Evolutionary conservation across 2,113 vertebrate species (phyloP).

Genomic region (Alligator mississippiensis): DNA sequence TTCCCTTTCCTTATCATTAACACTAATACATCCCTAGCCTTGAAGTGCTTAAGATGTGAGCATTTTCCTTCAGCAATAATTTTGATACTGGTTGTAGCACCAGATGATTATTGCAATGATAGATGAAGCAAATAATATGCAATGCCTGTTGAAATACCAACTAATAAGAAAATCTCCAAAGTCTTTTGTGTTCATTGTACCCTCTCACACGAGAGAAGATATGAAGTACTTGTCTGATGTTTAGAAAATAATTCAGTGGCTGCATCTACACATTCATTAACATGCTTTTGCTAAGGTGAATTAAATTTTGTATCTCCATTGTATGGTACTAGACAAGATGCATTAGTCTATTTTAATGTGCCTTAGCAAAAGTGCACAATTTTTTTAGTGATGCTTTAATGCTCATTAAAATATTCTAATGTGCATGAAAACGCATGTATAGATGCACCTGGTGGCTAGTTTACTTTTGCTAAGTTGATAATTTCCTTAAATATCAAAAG

Average conservation of each 20-base stretch:
- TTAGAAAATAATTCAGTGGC: no score
- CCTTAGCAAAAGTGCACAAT: no score
- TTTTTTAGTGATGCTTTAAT: no score
- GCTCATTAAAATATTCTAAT: no score
- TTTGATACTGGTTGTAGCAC: background rate
- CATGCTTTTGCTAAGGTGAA: no score
- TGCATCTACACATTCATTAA: no score
- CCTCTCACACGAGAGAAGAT: background rate
- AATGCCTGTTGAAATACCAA: background rate
- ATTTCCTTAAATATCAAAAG: background rate
- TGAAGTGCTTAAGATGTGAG: background rate
- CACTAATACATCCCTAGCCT: background rate
- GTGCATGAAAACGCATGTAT: no score
- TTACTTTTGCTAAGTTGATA: background rate
- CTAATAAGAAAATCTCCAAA: background rate
- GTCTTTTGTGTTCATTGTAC: background rate
- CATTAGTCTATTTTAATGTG: no score
- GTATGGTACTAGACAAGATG: no score
- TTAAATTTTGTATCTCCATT: no score
- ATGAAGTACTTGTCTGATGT: background rate
- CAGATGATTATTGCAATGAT: background rate
- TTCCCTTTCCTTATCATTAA: background rate
- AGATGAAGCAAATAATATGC: background rate
- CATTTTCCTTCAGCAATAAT: background rate
- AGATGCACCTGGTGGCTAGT: no score